Evolutionary conservation across 2,113 vertebrate genomes (phyloP).

Genomic region (Gorsachius goisagi): DNA sequence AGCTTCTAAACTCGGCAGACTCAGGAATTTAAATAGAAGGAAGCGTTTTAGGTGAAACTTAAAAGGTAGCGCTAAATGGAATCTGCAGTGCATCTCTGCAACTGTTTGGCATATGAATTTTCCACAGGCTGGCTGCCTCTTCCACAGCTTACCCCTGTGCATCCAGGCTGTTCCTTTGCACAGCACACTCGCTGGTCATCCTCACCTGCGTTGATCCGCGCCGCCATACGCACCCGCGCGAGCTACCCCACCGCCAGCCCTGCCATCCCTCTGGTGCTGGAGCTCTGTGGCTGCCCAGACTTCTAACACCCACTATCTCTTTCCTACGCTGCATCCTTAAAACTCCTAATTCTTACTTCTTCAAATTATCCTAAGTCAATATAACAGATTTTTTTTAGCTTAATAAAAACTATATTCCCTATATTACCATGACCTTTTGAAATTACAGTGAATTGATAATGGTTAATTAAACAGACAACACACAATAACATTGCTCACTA

Average conservation of each 20-base stretch:
- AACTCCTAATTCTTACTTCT: neutral
- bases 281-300: fast-evolving
- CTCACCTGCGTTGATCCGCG: neutral
- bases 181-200: fast-evolving
- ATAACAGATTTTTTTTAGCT: neutral
- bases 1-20: neutral
- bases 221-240: fast-evolving
- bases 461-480: neutral
- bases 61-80: neutral
- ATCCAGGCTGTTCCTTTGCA: neutral
- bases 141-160: neutral
- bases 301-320: neutral
- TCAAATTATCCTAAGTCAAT: neutral
- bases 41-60: neutral
- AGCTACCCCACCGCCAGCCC: neutral
- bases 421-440: neutral
- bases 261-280: fast-evolving
- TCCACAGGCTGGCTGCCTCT: neutral
- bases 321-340: neutral
- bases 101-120: neutral
- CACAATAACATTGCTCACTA: neutral
- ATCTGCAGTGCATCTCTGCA: neutral
- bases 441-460: neutral
- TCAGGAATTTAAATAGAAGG: neutral
- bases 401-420: neutral